These are phyloP conservation scores for Agrilus planipennis DNA, from an alignment of 1,140 invertebrate species.

Conservation along the genomic window DNA sequence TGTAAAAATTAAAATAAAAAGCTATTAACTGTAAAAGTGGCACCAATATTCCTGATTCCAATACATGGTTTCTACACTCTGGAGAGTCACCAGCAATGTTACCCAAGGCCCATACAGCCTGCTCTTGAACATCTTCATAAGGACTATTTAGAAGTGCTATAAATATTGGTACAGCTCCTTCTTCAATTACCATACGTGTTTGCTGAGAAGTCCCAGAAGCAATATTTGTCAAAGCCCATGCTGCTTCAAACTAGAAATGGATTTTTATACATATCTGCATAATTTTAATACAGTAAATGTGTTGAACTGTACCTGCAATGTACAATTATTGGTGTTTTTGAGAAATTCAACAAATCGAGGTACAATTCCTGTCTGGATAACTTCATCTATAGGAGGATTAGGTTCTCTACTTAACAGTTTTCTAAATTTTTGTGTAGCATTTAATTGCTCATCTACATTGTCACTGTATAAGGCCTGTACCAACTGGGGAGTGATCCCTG, in stretches of 20 bases:
- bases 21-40: constrained; percentile 91
- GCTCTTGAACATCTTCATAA: constrained; percentile 86
- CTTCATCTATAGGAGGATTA: constrained; percentile 96
- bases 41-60: constrained; percentile 71
- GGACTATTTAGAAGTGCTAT: constrained; percentile 66
- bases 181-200: constrained; percentile 86
- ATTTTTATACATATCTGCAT: no score
- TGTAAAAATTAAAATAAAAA: no score
- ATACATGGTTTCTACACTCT: constrained; percentile 81
- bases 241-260: constrained; percentile 84
- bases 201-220: constrained; percentile 92
- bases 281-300: no score
- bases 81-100: constrained; percentile 96
- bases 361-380: constrained; percentile 93
- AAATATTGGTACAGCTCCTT: constrained; percentile 87
- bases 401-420: constrained; percentile 91
- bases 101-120: constrained; percentile 92
- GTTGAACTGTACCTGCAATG: constrained; percentile 58
- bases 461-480: constrained; percentile 71
- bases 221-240: constrained; percentile 96
- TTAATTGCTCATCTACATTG: constrained; percentile 67
- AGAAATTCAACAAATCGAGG: constrained; percentile 93
- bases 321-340: constrained; percentile 68
- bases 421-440: constrained; percentile 88
- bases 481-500: constrained; percentile 65